Evolutionary conservation across 2,113 vertebrate species (phyloP).

Genomic region (Cavia aperea): DNA sequence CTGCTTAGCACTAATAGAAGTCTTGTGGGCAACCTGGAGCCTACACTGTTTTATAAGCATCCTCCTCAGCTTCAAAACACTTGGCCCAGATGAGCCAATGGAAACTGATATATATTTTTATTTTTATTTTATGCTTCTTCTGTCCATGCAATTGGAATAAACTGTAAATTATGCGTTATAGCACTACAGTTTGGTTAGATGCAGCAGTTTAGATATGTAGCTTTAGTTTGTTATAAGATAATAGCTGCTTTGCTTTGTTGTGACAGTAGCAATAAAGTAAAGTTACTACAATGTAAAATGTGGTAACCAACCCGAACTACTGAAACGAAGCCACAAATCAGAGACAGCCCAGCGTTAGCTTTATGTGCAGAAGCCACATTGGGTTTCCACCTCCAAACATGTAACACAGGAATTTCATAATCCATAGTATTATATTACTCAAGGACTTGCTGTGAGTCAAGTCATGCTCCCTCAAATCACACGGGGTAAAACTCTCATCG

Average conservation of each 20-base stretch:
- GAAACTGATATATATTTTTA: slow-evolving; percentile 60
- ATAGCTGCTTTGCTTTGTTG: slow-evolving; percentile 80
- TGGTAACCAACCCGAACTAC: slow-evolving; percentile 76
- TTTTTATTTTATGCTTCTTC: slow-evolving; percentile 71
- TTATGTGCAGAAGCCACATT: slow-evolving; percentile 49
- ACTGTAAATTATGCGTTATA: slow-evolving; percentile 79
- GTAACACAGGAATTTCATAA: background rate
- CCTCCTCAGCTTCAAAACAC: slow-evolving; percentile 54
- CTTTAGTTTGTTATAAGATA: slow-evolving; percentile 79
- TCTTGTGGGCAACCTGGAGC: slow-evolving; percentile 22
- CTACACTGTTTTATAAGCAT: slow-evolving; percentile 56
- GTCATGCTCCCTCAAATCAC: background rate
- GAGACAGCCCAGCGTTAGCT: slow-evolving; percentile 57
- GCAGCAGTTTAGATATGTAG: slow-evolving; percentile 75
- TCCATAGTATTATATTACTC: background rate
- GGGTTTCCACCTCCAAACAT: background rate
- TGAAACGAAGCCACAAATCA: slow-evolving; percentile 75
- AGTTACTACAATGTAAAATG: slow-evolving; percentile 76
- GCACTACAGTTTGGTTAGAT: slow-evolving; percentile 72
- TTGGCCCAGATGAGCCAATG: slow-evolving; percentile 65
- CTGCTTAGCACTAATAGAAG: slow-evolving; percentile 1
- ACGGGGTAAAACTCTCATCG: background rate
- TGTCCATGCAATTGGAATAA: slow-evolving; percentile 76
- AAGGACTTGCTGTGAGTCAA: background rate
- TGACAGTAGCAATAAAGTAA: slow-evolving; percentile 81